phyloP scores from a whole-genome alignment of 2,888 invertebrate genomes.

The Drosophila prostipennis region DNA sequence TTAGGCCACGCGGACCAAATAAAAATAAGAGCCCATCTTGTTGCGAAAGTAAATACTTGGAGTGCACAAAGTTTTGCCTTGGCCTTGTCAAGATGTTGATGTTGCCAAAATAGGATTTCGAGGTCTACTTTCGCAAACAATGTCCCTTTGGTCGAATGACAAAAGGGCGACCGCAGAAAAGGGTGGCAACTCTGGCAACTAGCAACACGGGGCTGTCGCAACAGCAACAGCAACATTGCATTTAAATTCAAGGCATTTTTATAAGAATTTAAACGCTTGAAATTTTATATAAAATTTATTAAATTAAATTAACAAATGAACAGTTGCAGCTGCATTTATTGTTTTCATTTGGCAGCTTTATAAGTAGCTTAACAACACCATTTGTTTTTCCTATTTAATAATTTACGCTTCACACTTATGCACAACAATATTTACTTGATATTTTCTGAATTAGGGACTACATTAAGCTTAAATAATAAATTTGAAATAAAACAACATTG shows the following conservation, averaged over 20 bases:
- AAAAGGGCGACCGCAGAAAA: constrained; percentile 12
- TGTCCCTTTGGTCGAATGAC: constrained; percentile 5
- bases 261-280: not conserved
- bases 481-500: too few species aligned
- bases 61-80: constrained; percentile 6
- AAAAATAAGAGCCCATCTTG: constrained; percentile 1
- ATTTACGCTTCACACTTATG: not conserved
- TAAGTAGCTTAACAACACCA: not conserved
- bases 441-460: too few species aligned
- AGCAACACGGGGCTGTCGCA: too few species aligned
- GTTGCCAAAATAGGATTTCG: constrained; percentile 7
- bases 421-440: not conserved
- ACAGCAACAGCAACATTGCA: not conserved
- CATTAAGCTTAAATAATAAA: too few species aligned
- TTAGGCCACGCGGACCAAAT: not conserved
- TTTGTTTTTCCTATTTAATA: not conserved
- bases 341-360: not conserved
- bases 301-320: not conserved
- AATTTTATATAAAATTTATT: not conserved
- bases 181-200: not conserved
- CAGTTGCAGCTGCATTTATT: not conserved
- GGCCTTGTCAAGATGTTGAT: constrained; percentile 7
- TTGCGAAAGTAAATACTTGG: constrained; percentile 5
- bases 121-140: constrained; percentile 2
- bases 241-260: not conserved